Base-by-base conservation (phyloP, 92 coral and sea anemone species). In the Porites lobata region DNA sequence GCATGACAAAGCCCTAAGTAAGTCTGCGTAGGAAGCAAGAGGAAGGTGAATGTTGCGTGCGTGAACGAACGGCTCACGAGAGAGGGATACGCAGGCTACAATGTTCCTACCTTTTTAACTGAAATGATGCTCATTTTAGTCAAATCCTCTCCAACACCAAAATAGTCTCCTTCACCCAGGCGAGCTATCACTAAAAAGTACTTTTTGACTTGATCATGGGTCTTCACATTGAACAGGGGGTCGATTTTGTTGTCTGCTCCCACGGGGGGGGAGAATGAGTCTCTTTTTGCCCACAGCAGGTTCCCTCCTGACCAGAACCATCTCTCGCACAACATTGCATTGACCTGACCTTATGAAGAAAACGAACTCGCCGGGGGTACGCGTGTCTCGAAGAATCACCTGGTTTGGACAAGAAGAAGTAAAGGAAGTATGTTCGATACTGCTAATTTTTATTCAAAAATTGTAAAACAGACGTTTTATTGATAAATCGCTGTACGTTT, bases 91-190 rank as follows among this genome's bases (percentile, higher is more conserved):
- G 43, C 4, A 32, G 43, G 6, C 47, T 38, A 38, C 15, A 6
- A 74, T 8, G 2, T 21, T 43, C 97, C 54, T 80, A 96, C 99
- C 98, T 93, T 87, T 54, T 90, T 94, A 52, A 89, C 94, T 17
- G 98, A 83, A 26, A 96, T 88, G 72, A 96, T 95, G 93, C 86
- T 85, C 63, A 94, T 92, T 72, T 93, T 92, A 11, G 91, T 86
- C 59, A 96, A 85, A 57, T 96, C 95, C 69, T 96, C 98, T 20
- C 98, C 99, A 50, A 96, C 98, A 14, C 99, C 99, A 86, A 96
- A 96, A 84, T 87, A 90, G 20, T 94, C 96, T 6, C 96, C 96
- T 82, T 90, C 82, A 29, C 85, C 78, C 63, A 96, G 84, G 17
- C 73, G 84, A 51, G 90, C 79, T 13, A 96, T 87, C 10, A 93